Base-by-base conservation (phyloP, 2,888 invertebrate species). In the Lithophane leautieri region DNA sequence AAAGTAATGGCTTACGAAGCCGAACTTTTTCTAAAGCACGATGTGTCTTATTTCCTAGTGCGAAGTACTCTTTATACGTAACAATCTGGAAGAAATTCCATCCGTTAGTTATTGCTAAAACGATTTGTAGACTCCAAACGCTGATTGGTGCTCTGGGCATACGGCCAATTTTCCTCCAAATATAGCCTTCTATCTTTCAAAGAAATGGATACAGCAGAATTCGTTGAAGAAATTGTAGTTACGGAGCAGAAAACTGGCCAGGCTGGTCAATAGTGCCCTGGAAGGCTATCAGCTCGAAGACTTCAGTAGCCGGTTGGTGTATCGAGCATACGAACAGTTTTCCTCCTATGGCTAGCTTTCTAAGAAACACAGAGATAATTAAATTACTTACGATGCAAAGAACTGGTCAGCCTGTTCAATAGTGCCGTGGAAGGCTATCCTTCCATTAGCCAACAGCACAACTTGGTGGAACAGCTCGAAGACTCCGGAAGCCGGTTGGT, bases 301-400 rank as follows among this genome's bases (percentile, higher is more conserved):
- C 97, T 82, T 98, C 98, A 0, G 98, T 98, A 6, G 98, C 98
- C 0, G 99, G 99, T 93, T 99, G 99, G 94, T 99, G 99, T 67
- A 99, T 98, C 0, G 99, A 98, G 90, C 98, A 98, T 70, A 99
- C 97, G 54, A 99, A 98, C 44, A 98, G 97, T 94, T 98, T 98
- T 7, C 98, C 98, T 52, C 97, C 96, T 58, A 94, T 93, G 14
- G 98, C 97, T 50, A 98, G 96, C 84, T 97, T 97, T 60, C 97
- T 96, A 52, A 98, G 94, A 0, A 28, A n/a, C 6, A 34, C 67
- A n/a, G n/a, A 71, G 3, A 47, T 34, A n/a, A n/a, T n/a, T 52
- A 54, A 25, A 28, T 9, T 16, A 60, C 96, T 97, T 91, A 98
- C 98, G 97, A 97, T 52, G 97, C 97, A 90, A 98, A 98, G 92